Percentiles rank a stretch among this genome's conserved stretches.
phyloP scores from a whole-genome alignment of 35 echinoderm and acorn worm species.

The Anneissia japonica region DNA sequence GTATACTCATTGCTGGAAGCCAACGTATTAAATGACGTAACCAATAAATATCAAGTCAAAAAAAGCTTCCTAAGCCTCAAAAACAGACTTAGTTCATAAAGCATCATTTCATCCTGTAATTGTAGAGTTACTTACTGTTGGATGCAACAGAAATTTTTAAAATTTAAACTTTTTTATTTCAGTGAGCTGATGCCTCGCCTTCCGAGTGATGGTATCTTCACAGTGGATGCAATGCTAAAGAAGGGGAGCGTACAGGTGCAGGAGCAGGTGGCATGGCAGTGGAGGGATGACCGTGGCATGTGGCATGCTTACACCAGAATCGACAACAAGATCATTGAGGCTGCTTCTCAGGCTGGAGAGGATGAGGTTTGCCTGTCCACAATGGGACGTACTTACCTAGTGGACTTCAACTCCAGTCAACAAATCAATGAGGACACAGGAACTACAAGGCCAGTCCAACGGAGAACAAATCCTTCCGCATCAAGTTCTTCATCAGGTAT shows the following conservation, averaged over 20 bases:
- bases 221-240: conserved; percentile 64
- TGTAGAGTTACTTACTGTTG: no score
- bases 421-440: conserved; percentile 98
- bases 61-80: no score
- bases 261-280: conserved; percentile 85
- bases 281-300: conserved; percentile 87
- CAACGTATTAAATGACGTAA: no score
- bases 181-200: conserved; percentile 93
- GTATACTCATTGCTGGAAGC: no score
- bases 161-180: neutral
- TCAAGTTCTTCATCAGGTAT: conserved; percentile 45
- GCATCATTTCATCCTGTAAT: no score
- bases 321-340: conserved; percentile 95
- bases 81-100: no score
- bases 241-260: conserved; percentile 64
- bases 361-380: conserved; percentile 86
- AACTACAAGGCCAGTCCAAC: conserved; percentile 80
- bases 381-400: conserved; percentile 70
- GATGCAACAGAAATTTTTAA: neutral
- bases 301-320: conserved; percentile 80
- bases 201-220: conserved; percentile 79
- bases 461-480: conserved; percentile 67
- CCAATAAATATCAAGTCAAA: no score
- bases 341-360: conserved; percentile 86
- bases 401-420: conserved; percentile 95